Conservation (phyloP, 2,113 vertebrate genomes). For the Crypturellus undulatus region DNA sequence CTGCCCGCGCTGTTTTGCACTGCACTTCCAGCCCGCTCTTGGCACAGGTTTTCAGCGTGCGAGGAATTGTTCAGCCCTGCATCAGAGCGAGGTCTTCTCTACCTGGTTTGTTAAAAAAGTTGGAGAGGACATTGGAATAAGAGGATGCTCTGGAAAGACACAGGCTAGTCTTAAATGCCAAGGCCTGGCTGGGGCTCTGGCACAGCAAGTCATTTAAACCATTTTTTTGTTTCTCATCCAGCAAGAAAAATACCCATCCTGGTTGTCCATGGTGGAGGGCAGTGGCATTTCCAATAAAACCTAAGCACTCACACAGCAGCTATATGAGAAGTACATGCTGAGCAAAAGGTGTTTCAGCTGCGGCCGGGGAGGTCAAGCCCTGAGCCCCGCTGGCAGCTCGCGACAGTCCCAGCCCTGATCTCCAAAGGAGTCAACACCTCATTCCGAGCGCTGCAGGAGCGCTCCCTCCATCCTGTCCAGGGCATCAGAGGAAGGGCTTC, state of each 20-base stretch:
- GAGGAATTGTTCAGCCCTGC: background rate
- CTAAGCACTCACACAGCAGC: background rate
- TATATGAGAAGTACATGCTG: background rate
- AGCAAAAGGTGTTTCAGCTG: background rate
- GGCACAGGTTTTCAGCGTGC: background rate
- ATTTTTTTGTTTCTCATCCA: background rate
- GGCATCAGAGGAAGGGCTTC: accelerated
- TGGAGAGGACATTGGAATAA: background rate
- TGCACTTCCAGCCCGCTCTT: too few relatives aligned
- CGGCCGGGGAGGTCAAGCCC: too few relatives aligned
- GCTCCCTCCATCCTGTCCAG: accelerated
- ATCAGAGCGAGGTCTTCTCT: too few relatives aligned
- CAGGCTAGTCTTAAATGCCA: too few relatives aligned
- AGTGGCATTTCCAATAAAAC: background rate
- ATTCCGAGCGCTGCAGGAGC: accelerated
- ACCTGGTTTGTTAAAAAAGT: background rate
- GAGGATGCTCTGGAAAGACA: background rate
- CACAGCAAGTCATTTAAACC: background rate
- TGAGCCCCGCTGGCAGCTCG: background rate
- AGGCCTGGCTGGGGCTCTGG: background rate
- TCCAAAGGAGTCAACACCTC: background rate
- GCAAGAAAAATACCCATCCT: background rate
- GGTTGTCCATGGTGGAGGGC: background rate
- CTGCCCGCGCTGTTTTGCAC: background rate
- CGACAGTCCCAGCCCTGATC: background rate